Evolutionary conservation across 2,797 vertebrate species (phyloP).

Genomic region (Numenius phaeopus): DNA sequence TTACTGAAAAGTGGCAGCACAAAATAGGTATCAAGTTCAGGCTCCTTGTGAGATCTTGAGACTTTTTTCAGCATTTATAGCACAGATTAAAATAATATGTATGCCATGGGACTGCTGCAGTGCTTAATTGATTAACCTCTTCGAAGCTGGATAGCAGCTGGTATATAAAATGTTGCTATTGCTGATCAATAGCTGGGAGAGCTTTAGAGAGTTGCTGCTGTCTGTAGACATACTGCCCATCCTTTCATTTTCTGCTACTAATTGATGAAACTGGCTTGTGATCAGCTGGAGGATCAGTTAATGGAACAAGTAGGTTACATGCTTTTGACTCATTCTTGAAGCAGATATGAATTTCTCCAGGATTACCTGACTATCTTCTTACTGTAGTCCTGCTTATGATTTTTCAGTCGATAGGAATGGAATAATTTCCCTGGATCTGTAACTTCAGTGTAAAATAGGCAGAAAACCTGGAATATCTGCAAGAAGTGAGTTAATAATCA

Average conservation of each 20-base stretch:
- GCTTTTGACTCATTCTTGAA: not conserved
- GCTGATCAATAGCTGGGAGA: not conserved
- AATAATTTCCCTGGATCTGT: not conserved
- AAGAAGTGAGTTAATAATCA: not conserved
- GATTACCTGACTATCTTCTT: not conserved
- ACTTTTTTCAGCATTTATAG: not conserved
- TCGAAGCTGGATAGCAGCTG: not conserved
- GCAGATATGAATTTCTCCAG: not conserved
- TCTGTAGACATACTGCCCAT: not conserved
- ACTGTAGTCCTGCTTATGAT: not conserved
- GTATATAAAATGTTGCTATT: not conserved
- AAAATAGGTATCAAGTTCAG: not conserved
- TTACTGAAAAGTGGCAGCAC: not conserved
- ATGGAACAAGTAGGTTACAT: not conserved
- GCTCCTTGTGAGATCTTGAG: not conserved
- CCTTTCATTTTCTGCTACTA: not conserved
- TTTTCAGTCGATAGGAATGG: not conserved
- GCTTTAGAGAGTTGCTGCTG: not conserved
- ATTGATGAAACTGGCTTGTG: not conserved
- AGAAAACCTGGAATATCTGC: not conserved
- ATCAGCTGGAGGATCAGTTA: not conserved
- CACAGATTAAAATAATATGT: not conserved
- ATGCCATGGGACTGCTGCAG: not conserved
- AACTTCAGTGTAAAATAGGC: not conserved
- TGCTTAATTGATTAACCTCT: not conserved